These are phyloP conservation scores for Metalampra italica DNA, from an alignment of 2,888 invertebrate species.

Conservation along the genomic window DNA sequence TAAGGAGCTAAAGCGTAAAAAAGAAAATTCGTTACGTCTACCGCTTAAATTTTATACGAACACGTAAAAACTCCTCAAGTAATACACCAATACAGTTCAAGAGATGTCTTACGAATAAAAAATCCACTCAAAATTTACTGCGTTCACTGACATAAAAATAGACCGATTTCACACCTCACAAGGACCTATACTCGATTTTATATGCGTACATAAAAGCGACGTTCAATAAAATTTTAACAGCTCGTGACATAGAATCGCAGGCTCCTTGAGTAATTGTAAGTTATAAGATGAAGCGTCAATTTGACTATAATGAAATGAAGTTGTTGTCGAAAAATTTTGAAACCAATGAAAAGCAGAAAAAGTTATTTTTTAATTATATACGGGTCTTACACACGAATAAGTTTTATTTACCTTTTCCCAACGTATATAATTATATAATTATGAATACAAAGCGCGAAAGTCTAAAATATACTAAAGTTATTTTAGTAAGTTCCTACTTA, in stretches of 20 bases:
- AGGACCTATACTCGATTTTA: constrained; percentile 59
- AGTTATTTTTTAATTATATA: too few species aligned
- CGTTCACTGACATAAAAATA: constrained; percentile 61
- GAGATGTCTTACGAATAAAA: constrained; percentile 63
- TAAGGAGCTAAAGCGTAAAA: constrained; percentile 35
- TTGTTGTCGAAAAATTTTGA: not conserved
- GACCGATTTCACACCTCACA: constrained; percentile 68
- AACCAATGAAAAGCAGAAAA: not conserved
- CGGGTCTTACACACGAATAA: too few species aligned
- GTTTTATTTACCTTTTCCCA: too few species aligned
- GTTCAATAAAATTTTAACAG: constrained; percentile 69
- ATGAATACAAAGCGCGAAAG: too few species aligned
- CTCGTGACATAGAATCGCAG: constrained; percentile 43
- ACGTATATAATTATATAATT: too few species aligned
- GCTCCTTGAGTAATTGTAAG: constrained; percentile 16
- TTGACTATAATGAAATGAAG: too few species aligned
- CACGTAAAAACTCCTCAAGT: constrained; percentile 33
- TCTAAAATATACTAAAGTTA: too few species aligned
- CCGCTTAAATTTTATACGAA: constrained; percentile 28
- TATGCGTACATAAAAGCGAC: constrained; percentile 56
- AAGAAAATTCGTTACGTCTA: constrained; percentile 38
- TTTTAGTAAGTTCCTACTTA: too few species aligned
- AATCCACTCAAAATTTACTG: constrained; percentile 62
- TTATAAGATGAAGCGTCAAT: too few species aligned
- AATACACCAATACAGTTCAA: constrained; percentile 41